Evolutionary conservation across 1,140 invertebrate genomes (phyloP), one percentile per base, ranked within the genome.

Genomic region (Sitodiplosis mosellana): DNA sequence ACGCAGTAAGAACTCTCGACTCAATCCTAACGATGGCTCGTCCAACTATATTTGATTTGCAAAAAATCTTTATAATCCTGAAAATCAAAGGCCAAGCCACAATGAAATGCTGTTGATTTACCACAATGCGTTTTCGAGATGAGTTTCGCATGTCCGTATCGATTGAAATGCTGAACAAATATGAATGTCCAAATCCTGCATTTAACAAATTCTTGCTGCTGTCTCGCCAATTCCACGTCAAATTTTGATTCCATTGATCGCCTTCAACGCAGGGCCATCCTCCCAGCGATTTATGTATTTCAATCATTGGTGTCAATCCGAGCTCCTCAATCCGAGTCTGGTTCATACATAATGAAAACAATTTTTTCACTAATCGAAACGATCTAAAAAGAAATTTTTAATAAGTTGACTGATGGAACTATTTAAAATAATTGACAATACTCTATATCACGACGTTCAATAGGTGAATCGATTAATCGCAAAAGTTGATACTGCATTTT

Each of bases 251-350:
- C 76, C 76, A 78, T 22, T 59, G 59, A 21, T 65, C 55, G 1
- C 68, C 67, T 41, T 72, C 66, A 4, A 77, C 54, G 4, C 72
- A 67, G 0, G 76, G 77, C 76, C 76, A 80, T 6, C 75, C 75
- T 21, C 74, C 76, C 19, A 79, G 60, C 51, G 65, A 55, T 33
- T 62, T 57, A 21, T 78, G 53, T 45, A 73, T 61, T 20, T 66
- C 54, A 45, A 63, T 58, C 36, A 75, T 56, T 20, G 71, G 65
- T 4, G 55, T 55, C 48, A 74, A 57, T 27, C 67, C 69, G 18
- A 51, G 50, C 22, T 42, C 47, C 33, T 56, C 55, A 7, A 56
- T 55, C 21, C 49, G 53, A 36, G 50, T 53, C 34, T 55, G 52
- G 47, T 64, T 58, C 53, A 55, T 58, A 48, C 61, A 64, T 44